Conservation (phyloP, 2,113 vertebrate species). For the Rhodinocichla rosea region DNA sequence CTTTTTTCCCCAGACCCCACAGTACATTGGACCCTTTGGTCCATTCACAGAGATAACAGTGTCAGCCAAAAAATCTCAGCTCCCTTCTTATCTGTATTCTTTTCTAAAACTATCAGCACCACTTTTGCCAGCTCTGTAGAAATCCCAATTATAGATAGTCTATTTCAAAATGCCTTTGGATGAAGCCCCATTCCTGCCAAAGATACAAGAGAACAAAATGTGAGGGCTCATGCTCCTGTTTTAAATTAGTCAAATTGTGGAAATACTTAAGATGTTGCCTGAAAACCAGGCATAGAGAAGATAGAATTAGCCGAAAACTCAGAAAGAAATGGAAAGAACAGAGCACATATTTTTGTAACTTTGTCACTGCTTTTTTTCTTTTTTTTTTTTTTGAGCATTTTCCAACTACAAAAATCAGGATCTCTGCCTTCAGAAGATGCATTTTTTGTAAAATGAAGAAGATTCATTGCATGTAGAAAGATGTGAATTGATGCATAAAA, state of each 20-base stretch:
- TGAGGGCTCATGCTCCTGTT: background rate
- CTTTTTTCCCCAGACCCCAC: background rate
- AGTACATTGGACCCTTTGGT: background rate
- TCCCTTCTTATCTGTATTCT: background rate
- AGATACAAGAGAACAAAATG: background rate
- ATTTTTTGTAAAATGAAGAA: background rate
- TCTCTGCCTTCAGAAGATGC: background rate
- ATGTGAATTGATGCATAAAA: background rate
- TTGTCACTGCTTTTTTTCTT: background rate
- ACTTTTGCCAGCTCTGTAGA: background rate
- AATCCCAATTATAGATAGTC: slow-evolving; percentile 28
- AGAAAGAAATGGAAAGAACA: background rate
- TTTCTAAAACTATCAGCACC: background rate
- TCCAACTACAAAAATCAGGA: background rate
- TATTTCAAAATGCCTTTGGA: background rate
- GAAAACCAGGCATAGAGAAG: background rate
- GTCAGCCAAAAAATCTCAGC: background rate
- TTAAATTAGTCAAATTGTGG: background rate
- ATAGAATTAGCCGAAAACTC: background rate
- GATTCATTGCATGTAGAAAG: background rate
- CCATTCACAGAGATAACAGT: background rate
- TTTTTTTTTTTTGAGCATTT: background rate
- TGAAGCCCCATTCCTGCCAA: background rate
- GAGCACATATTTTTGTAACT: background rate
- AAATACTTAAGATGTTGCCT: background rate